Base-by-base conservation (phyloP, 92 coral and sea anemone genomes). In the Palythoa heliodiscus region DNA sequence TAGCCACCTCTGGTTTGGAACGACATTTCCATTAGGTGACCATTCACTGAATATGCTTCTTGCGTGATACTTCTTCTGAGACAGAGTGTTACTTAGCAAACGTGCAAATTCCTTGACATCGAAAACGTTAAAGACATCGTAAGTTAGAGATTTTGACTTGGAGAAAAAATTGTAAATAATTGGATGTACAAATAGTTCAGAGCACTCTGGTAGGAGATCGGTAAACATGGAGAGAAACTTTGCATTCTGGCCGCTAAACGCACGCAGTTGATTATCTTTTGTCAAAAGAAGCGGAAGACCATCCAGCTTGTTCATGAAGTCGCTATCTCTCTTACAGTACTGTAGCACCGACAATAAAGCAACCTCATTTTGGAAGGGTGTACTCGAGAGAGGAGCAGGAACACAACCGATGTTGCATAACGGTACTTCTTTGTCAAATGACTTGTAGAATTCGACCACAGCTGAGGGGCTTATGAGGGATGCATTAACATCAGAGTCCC, bases 201-300 rank as follows among this genome's bases (percentile, higher is more conserved):
- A 75, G 35, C 90, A 92, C 14, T 84, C 53, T 17, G 97, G 97
- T 20, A 93, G 53, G 11, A 95, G 19, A 10, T 93, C 88, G 6
- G 20, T 47, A 88, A 82, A 90, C 2, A 79, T 58, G 25, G 94
- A 90, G 5, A 91, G 61, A 70, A 92, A 89, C 66, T 85, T 90
- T 17, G 91, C 89, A 11, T 78, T 3, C 3, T 48, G 16, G 3
- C 61, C 22, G 70, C 88, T 78, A 68, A 90, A 93, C 47, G 70
- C 70, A 16, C 91, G 88, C 23, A 95, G 82, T 7, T 47, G 19
- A 20, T 89, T 52, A 83, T 95, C 98, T 61, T 92, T 89, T 1
- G 98, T 95, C 76, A 95, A 87, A 25, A 95, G 92, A 73, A 95
- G 82, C 12, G 98, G 98, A 29, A 93, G 90, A 7, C 92, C 98